Base-by-base conservation (phyloP, 2,113 vertebrate genomes). In the Elaphurus davidianus region DNA sequence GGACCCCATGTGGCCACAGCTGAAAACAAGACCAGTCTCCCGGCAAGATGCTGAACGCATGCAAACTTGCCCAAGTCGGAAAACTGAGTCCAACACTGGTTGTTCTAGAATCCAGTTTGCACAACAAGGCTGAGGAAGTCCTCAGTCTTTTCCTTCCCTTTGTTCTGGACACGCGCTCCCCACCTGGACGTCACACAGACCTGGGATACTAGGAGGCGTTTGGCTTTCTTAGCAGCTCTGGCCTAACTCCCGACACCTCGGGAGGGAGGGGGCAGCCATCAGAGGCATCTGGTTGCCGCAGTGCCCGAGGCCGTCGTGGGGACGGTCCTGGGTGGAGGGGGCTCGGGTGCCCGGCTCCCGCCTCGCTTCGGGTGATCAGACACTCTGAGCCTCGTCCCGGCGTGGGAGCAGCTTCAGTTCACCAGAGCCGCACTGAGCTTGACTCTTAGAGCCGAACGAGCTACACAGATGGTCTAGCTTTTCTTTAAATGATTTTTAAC, bases 201-300 rank as follows among this genome's bases (percentile, higher is more conserved):
- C 71, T 12, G 47, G 45, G 47, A 19, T 1, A 7, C 40, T 8
- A 28, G 64, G 11, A 6, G 33, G n/a, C 23, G 2, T 30, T n/a
- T n/a, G 25, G 47, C 28, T 17, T 67, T 11, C 55, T 30, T 10
- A 5, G 11, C 3, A 0, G 57, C n/a, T 89, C 28, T 30, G 28
- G 0, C 17, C 16, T 25, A 16, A 17, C 7, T 11, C 45, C 0
- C 0, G 16, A n/a, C 14, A 62, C 15, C n/a, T 13, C 1, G 0
- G 30, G 10, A 28, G 9, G 14, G 17, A 71, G 52, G 3, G 90
- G 43, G 9, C 1, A 4, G 33, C n/a, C 0, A 13, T 16, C 3
- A 1, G 27, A 30, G 52, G n/a, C 33, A 2, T 36, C 16, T 19
- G 30, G 55, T 43, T 17, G 40, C 40, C 0, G 2, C 6, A 6